phyloP scores from a whole-genome alignment of 2,113 vertebrate genomes.

The Tachysurus vachellii region DNA sequence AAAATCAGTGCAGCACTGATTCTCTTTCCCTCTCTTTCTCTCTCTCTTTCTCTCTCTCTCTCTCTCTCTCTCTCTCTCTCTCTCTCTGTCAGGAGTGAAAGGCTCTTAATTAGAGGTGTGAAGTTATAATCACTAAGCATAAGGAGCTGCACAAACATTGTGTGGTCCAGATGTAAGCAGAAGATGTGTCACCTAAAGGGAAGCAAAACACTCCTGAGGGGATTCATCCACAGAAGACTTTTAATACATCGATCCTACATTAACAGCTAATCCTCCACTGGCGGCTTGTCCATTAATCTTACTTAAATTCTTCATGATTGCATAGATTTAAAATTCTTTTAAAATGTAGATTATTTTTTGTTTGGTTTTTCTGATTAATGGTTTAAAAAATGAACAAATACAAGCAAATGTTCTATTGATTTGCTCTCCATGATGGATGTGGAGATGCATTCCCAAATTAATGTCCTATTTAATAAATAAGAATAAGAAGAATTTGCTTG shows the following conservation, averaged over 20 bases:
- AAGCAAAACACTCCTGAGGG: background rate
- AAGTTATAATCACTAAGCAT: constrained; percentile 18
- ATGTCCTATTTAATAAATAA: background rate
- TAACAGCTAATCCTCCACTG: background rate
- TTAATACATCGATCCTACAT: background rate
- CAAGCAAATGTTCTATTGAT: background rate
- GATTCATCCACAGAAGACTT: background rate
- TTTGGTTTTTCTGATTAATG: too few species aligned
- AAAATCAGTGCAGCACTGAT: background rate
- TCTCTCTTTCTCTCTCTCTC: constrained; percentile 6
- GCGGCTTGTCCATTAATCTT: background rate
- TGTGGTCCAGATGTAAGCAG: constrained; percentile 2
- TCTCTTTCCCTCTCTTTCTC: background rate
- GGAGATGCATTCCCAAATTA: background rate
- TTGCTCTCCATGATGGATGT: background rate
- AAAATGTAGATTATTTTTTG: too few species aligned
- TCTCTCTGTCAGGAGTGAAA: background rate
- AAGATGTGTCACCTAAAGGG: background rate
- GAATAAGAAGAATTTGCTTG: too few species aligned
- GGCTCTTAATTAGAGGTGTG: constrained; percentile 28
- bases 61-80: constrained; percentile 4
- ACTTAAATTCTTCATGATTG: background rate
- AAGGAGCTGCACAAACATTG: background rate
- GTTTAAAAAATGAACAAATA: background rate
- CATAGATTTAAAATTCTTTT: background rate